phyloP scores from a whole-genome alignment of 2,888 invertebrate genomes.

The Calliscelio sp. region DNA sequence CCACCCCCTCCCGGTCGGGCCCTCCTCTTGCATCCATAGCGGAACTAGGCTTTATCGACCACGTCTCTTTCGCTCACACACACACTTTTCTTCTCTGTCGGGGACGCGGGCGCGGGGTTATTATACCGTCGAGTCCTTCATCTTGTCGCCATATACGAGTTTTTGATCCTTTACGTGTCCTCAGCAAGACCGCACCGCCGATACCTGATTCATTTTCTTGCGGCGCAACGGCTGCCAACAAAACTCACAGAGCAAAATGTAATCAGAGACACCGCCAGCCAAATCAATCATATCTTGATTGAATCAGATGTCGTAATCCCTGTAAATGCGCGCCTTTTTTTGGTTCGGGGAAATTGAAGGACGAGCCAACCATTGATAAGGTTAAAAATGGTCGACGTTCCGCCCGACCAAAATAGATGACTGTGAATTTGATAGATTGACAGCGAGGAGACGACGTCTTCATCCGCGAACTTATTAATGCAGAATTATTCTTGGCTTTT shows the following conservation, averaged over 20 bases:
- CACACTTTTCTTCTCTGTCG: constrained; percentile 40
- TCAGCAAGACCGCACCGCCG: constrained; percentile 34
- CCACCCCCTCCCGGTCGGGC: no score
- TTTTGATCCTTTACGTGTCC: constrained; percentile 51
- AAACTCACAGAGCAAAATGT: constrained; percentile 44
- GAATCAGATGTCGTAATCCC: constrained; percentile 43
- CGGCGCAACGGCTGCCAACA: constrained; percentile 23
- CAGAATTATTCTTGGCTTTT: no score
- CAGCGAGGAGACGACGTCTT: not conserved
- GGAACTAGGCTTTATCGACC: constrained; percentile 66
- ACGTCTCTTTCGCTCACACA: constrained; percentile 58
- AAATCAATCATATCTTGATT: constrained; percentile 53
- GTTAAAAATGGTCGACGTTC: constrained; percentile 28
- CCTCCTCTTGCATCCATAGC: constrained; percentile 57
- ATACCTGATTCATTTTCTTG: constrained; percentile 42
- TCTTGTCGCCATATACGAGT: constrained; percentile 37
- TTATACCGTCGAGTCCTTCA: constrained; percentile 53
- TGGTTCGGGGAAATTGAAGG: constrained; percentile 42
- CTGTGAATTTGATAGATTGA: constrained; percentile 23
- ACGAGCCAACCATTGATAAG: constrained; percentile 35
- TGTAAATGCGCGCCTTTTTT: constrained; percentile 36
- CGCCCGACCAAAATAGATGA: constrained; percentile 15
- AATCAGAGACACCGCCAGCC: constrained; percentile 32
- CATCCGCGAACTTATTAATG: constrained; percentile 12
- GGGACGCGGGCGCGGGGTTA: constrained; percentile 44